phyloP scores from a whole-genome alignment of 2,113 vertebrate genomes.

The Oxyruncus cristatus region DNA sequence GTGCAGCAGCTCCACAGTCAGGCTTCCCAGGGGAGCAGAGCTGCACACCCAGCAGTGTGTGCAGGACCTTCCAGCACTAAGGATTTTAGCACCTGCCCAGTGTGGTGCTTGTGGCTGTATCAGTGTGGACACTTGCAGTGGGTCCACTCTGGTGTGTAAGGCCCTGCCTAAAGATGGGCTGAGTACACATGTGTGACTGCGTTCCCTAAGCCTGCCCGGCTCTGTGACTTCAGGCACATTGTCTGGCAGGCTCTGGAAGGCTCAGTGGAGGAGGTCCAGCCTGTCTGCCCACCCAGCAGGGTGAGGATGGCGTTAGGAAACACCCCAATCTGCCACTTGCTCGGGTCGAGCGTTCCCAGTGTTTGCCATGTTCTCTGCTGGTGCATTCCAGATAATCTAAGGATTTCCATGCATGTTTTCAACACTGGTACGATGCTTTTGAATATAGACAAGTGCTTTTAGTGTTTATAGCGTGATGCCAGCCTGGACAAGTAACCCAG shows the following conservation, averaged over 20 bases:
- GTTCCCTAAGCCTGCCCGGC: rapidly evolving
- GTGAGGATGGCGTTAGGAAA: rapidly evolving
- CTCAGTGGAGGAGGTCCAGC: rapidly evolving
- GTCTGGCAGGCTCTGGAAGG: not conserved
- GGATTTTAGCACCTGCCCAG: rapidly evolving
- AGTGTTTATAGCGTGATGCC: not conserved
- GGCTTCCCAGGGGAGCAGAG: not conserved
- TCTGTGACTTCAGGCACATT: rapidly evolving
- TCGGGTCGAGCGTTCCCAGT: rapidly evolving
- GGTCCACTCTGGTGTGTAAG: rapidly evolving
- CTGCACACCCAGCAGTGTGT: rapidly evolving
- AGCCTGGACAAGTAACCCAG: not conserved
- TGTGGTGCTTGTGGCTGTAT: not conserved
- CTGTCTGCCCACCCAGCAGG: not conserved
- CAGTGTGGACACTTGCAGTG: rapidly evolving
- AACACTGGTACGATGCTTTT: not conserved
- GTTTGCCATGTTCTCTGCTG: not conserved
- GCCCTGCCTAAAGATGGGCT: not conserved
- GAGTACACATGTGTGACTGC: rapidly evolving
- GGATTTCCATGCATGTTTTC: not conserved
- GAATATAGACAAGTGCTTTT: not conserved
- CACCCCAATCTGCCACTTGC: rapidly evolving
- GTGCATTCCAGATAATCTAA: not conserved
- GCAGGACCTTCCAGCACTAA: not conserved
- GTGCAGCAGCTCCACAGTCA: not conserved